Conservation (phyloP, 1,140 invertebrate species). For the Drosophila nannoptera region DNA sequence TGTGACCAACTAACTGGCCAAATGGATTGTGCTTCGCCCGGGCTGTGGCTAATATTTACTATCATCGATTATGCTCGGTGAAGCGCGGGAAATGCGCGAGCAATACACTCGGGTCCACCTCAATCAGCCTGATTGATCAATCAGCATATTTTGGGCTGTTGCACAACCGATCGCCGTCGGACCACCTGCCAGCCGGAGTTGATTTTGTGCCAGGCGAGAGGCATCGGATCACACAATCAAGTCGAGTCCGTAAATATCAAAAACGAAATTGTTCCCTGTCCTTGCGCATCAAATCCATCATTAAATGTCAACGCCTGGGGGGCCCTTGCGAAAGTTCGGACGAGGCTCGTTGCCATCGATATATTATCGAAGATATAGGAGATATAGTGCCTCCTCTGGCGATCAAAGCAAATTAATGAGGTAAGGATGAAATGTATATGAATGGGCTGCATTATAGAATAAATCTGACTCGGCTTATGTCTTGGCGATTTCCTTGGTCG, state of each 20-base stretch:
- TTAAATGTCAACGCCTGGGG: constrained; percentile 78
- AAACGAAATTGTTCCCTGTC: constrained; percentile 63
- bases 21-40: constrained; percentile 8
- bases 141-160: constrained; percentile 66
- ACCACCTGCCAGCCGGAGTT: constrained; percentile 51
- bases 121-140: background rate
- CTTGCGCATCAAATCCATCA: constrained; percentile 78
- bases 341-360: constrained; percentile 51
- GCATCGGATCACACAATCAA: constrained; percentile 25
- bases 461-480: no score
- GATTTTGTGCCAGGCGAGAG: background rate
- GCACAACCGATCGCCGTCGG: constrained; percentile 57
- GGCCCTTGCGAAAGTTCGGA: constrained; percentile 57
- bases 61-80: constrained; percentile 13
- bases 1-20: constrained; percentile 46
- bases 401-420: no score
- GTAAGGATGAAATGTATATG: no score
- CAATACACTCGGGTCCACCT: background rate
- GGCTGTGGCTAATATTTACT: constrained; percentile 8
- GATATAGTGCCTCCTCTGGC: no score
- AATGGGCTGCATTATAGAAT: no score
- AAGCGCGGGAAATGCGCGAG: background rate
- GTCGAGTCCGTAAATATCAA: constrained; percentile 20
- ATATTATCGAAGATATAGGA: no score
- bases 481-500: no score